Evolutionary conservation across 2,888 invertebrate species (phyloP), one percentile per base, ranked within the genome.

Genomic region (Eubasilissa splendida): DNA sequence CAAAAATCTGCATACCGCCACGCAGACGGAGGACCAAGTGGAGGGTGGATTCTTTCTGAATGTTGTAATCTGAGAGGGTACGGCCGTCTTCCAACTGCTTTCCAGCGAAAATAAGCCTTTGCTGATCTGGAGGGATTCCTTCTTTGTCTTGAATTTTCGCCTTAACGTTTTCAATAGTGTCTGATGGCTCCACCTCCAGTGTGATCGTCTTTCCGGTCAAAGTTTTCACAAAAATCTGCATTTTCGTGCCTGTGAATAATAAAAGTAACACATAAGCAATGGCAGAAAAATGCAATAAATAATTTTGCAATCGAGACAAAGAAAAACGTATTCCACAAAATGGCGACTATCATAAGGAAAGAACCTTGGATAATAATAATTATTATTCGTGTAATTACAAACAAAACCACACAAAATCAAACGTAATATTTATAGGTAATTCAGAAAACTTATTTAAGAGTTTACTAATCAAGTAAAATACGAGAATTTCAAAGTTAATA

Each of bases 81-180:
- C 97, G 93, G 2, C 97, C 98, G 93, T 98, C 98, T 90, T 98
- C 98, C 86, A 98, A 89, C 90, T 98, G 98, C 88, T 97, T 98
- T 78, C 98, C 98, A 85, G 97, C 97, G 88, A 98, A 98, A 89
- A 97, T 97, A 88, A 97, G 91, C 86, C 96, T 93, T 88, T 96
- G 96, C 89, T 96, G 96, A 88, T 96, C 96, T 85, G 95, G 94
- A 84, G 95, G 95, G 85, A 88, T 91, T 3, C 90, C 90, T 86
- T 90, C 90, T 81, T 90, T 90, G 82, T 90, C 90, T 85, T 91
- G 91, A 76, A 91, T 91, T 84, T 91, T 91, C 2, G 91, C 90
- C 85, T 93, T 93, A 0, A 93, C 92, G 86, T 93, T 92, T 85
- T 92, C 92, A 84, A 92, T 92, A 0, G 92, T 90, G 84, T 92